Percentiles rank a stretch among this genome's conserved stretches.
Evolutionary conservation across 2,888 invertebrate genomes (phyloP).

Genomic region (Tinea trinotella): DNA sequence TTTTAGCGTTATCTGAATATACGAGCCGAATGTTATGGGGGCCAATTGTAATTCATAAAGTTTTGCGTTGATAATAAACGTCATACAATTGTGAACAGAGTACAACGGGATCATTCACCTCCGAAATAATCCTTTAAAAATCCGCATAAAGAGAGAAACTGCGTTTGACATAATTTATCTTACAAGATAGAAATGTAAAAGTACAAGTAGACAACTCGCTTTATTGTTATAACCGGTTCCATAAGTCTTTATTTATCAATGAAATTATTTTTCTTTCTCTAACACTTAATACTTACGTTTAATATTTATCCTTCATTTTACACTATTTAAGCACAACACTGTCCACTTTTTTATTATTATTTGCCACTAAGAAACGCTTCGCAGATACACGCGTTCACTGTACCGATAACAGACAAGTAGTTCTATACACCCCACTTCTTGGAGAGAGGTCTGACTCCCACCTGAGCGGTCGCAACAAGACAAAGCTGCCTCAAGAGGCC

Average conservation of each 20-base stretch:
- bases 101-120: neutral
- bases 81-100: neutral
- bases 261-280: neutral
- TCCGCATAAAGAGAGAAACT: neutral
- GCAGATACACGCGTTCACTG: neutral
- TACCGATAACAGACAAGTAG: conserved; percentile 4
- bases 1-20: too few species aligned
- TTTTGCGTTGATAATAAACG: conserved; percentile 13
- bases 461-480: conserved; percentile 2
- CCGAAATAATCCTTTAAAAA: neutral
- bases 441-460: conserved; percentile 15
- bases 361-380: neutral
- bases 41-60: too few species aligned
- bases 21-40: too few species aligned
- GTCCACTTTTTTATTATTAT: neutral
- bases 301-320: conserved; percentile 3
- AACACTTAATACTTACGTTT: neutral
- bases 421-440: conserved; percentile 5
- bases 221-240: conserved; percentile 6
- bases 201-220: conserved; percentile 13
- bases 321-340: neutral
- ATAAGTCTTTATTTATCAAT: neutral
- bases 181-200: conserved; percentile 12
- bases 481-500: neutral
- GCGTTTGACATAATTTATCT: conserved; percentile 9